phyloP scores from a whole-genome alignment of 2,797 vertebrate species.

The Myotis myotis region DNA sequence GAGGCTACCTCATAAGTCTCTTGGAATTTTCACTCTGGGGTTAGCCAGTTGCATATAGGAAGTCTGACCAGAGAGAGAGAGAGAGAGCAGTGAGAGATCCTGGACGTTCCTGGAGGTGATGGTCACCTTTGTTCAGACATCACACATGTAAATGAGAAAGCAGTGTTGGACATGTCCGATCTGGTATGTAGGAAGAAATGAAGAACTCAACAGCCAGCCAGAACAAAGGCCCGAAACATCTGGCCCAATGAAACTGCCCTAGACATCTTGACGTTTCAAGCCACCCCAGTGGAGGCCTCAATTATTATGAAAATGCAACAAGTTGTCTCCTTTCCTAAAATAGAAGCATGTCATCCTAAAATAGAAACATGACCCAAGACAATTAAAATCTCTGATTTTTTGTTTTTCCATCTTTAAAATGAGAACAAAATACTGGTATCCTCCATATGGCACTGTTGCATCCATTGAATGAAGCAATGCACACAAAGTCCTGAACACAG shows the following conservation, averaged over 20 bases:
- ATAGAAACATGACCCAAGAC: accelerated
- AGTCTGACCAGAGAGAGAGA: neutral
- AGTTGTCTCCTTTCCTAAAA: neutral
- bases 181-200: neutral
- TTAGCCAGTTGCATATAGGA: neutral
- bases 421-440: neutral
- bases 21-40: neutral
- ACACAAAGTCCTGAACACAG: neutral
- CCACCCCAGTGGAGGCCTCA: neutral
- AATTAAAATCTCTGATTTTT: neutral
- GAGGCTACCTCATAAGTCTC: neutral
- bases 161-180: neutral
- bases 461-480: neutral
- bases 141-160: neutral
- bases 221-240: neutral
- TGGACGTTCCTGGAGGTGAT: neutral
- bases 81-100: no score
- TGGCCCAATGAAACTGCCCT: neutral
- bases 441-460: neutral
- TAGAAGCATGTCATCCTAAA: neutral
- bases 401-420: neutral
- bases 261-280: neutral
- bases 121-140: neutral
- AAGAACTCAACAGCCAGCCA: neutral
- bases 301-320: neutral